phyloP scores from a whole-genome alignment of 2,888 invertebrate species.

The Sminthurides aquaticus region DNA sequence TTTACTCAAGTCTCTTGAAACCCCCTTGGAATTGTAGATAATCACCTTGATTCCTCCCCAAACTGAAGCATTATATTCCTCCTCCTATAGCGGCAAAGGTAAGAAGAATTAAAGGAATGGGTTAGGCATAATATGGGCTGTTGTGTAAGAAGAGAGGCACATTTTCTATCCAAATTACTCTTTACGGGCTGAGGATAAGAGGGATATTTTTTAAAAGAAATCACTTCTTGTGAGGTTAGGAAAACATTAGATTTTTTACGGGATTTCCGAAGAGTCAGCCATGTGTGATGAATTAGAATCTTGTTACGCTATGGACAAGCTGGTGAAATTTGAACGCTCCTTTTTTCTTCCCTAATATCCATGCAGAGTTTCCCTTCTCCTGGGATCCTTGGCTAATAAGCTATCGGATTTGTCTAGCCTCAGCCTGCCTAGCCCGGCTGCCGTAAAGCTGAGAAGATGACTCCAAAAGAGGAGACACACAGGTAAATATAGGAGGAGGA shows the following conservation, averaged over 20 bases:
- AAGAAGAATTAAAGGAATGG: too few relatives aligned
- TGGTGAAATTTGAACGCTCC: conserved; percentile 34
- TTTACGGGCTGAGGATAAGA: neutral
- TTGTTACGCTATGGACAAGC: conserved; percentile 43
- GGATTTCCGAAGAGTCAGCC: conserved; percentile 36
- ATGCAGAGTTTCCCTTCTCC: neutral
- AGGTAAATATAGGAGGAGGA: too few relatives aligned
- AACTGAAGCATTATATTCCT: too few relatives aligned
- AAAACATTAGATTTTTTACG: conserved; percentile 35
- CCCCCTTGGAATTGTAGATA: too few relatives aligned
- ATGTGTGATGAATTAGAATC: conserved; percentile 44
- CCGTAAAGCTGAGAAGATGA: too few relatives aligned
- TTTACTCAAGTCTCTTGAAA: too few relatives aligned
- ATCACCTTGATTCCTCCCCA: too few relatives aligned
- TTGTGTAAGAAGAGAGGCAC: neutral
- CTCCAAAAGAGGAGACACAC: too few relatives aligned
- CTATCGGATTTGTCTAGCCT: neutral
- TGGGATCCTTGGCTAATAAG: neutral
- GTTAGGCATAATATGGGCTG: too few relatives aligned
- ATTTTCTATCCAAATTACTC: neutral
- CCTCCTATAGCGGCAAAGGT: too few relatives aligned
- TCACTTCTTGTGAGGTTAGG: conserved; percentile 34
- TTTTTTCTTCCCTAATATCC: conserved; percentile 7
- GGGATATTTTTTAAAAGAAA: conserved; percentile 12
- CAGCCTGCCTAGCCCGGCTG: neutral